Evolutionary conservation across 2,888 invertebrate genomes (phyloP).

Genomic region (Pelosia muscerda): DNA sequence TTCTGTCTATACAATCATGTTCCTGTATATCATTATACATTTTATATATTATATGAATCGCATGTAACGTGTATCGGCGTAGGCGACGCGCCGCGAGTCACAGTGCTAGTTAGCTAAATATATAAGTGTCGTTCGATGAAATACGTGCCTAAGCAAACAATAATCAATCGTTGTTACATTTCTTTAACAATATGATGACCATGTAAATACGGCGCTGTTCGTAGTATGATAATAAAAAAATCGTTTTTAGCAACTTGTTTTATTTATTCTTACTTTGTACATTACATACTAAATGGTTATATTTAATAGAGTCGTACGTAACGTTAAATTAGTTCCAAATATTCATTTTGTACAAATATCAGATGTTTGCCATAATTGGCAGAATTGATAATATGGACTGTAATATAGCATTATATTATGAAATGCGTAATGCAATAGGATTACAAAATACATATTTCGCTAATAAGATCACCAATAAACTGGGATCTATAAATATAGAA

Average conservation of each 20-base stretch:
- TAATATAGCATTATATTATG: too few relatives aligned
- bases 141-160: conserved; percentile 83
- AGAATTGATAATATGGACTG: too few relatives aligned
- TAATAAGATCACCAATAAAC: background rate
- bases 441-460: background rate
- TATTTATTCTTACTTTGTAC: conserved; percentile 52
- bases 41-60: conserved; percentile 23
- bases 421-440: too few relatives aligned
- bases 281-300: background rate
- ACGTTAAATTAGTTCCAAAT: too few relatives aligned
- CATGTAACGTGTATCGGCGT: conserved; percentile 29
- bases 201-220: conserved; percentile 87
- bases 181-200: conserved; percentile 86
- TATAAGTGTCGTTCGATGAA: conserved; percentile 75
- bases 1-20: conserved; percentile 7
- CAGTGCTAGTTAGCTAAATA: conserved; percentile 59
- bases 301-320: background rate
- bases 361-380: too few relatives aligned
- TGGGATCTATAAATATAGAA: background rate
- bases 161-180: conserved; percentile 84
- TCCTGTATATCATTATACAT: conserved; percentile 12
- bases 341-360: background rate
- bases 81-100: conserved; percentile 35
- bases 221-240: conserved; percentile 84
- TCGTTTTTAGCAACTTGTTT: conserved; percentile 79